Evolutionary conservation across 2,797 vertebrate species (phyloP), one percentile per base, ranked within the genome.

Genomic region (Varecia variegata): DNA sequence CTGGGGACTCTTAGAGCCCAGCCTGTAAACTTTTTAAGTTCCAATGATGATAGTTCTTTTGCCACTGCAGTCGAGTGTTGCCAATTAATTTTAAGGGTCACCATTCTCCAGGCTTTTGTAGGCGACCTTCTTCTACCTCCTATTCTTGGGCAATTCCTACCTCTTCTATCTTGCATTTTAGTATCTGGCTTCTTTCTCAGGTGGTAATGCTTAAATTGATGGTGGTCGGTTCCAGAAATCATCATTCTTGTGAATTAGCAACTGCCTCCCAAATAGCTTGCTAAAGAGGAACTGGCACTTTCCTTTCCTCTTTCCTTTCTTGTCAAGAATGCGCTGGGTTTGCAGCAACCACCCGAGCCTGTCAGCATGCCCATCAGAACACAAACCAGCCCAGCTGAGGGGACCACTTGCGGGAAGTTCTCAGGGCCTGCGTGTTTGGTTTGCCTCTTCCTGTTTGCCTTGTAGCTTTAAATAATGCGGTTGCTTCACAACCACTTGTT

Each of bases 401-500:
- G 96, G 38, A 92, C 96, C 88, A 71, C 84, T 98, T 97, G 97
- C 94, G 97, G 98, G 98, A 98, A 98, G 97, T 98, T 98, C 98
- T 98, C 98, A 98, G 98, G 89, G 94, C 96, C 93, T 95, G 70
- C 87, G 97, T 98, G 97, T 98, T 99, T 98, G 98, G 97, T 98
- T 98, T 98, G 97, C 97, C 96, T 98, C 97, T 99, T 99, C 99
- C 98, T 98, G 98, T 98, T 99, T 98, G 97, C 98, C 97, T 98
- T 97, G 95, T 92, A 93, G 97, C 97, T 98, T 98, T 98, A 98
- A 98, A 98, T 98, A 98, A 98, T 98, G 98, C 38, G 97, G 98
- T 98, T 98, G 96, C 97, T 98, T 98, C 98, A 98, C 96, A 98
- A 98, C 98, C 98, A 97, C 97, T 98, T 99, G 98, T 98, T 98